Evolutionary conservation across 2,113 vertebrate genomes (phyloP).

Genomic region (Gymnocephalus cernua): DNA sequence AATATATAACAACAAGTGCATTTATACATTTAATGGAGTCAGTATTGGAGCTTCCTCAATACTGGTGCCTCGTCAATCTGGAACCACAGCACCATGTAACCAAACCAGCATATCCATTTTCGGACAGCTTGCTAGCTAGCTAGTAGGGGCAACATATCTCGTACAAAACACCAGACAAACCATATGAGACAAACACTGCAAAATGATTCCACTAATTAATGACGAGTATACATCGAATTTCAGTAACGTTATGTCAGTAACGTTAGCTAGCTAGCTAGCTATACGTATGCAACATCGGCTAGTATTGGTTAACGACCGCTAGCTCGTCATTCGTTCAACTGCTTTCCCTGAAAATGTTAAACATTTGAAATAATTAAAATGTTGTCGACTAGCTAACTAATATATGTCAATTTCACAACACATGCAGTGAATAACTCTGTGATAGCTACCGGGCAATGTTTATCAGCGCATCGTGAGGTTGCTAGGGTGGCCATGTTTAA

Average conservation of each 20-base stretch:
- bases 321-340: neutral
- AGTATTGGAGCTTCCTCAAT: no score
- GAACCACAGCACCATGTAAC: no score
- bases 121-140: no score
- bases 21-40: neutral
- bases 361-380: neutral
- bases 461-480: constrained; percentile 48
- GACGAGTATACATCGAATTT: rapidly evolving
- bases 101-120: no score
- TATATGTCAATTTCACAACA: neutral
- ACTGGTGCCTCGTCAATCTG: no score
- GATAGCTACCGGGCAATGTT: constrained; percentile 45
- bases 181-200: neutral
- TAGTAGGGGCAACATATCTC: no score
- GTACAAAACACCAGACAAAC: no score
- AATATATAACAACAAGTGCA: neutral
- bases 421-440: neutral
- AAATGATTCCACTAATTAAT: neutral
- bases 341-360: neutral
- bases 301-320: neutral
- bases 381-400: neutral
- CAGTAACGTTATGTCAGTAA: neutral
- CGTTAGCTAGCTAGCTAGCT: no score
- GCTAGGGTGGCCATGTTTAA: constrained; percentile 78
- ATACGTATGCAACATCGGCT: neutral